A percentile compares a stretch with the other conserved stretches of the same genome.
These are phyloP conservation scores for Knipowitschia caucasica DNA, from an alignment of 2,797 vertebrate genomes.

Conservation along the genomic window DNA sequence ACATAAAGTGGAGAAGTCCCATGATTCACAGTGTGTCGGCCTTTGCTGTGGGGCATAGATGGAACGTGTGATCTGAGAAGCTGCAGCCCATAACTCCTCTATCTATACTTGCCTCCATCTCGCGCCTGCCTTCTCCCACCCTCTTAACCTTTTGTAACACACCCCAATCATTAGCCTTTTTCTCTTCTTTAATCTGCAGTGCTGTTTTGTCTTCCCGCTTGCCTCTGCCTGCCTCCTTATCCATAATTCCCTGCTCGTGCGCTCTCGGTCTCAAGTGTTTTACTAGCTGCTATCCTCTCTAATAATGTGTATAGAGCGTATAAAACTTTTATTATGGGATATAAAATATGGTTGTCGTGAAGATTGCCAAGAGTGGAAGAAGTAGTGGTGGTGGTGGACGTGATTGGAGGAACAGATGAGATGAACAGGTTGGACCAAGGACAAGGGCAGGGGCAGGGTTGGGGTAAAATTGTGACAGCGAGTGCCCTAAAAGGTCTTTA, in stretches of 20 bases:
- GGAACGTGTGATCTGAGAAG: constrained; percentile 9
- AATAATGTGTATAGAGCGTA: constrained; percentile 76
- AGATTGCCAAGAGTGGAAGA: constrained; percentile 58
- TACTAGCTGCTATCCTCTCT: constrained; percentile 75
- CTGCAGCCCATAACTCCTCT: constrained; percentile 19
- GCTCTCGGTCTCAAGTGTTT: constrained; percentile 65
- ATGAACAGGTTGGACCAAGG: constrained; percentile 54
- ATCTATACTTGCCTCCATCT: constrained; percentile 9
- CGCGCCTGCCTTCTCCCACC: constrained; percentile 7
- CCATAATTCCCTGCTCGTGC: constrained; percentile 55
- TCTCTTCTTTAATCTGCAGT: constrained; percentile 23
- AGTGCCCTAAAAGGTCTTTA: constrained; percentile 43
- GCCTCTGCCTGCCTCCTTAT: constrained; percentile 43
- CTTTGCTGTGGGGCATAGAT: neutral
- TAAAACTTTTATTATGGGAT: constrained; percentile 75
- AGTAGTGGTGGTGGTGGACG: constrained; percentile 21
- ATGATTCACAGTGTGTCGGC: constrained; percentile 2
- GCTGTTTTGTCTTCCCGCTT: constrained; percentile 19
- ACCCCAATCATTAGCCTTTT: constrained; percentile 24
- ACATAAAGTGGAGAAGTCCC: neutral
- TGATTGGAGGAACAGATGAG: constrained; percentile 66
- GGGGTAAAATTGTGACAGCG: constrained; percentile 27
- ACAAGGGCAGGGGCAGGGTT: constrained; percentile 48
- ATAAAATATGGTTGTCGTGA: constrained; percentile 71
- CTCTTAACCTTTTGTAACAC: constrained; percentile 25